Conservation (phyloP, 2,113 vertebrate genomes). For the Ailuropoda melanoleuca region DNA sequence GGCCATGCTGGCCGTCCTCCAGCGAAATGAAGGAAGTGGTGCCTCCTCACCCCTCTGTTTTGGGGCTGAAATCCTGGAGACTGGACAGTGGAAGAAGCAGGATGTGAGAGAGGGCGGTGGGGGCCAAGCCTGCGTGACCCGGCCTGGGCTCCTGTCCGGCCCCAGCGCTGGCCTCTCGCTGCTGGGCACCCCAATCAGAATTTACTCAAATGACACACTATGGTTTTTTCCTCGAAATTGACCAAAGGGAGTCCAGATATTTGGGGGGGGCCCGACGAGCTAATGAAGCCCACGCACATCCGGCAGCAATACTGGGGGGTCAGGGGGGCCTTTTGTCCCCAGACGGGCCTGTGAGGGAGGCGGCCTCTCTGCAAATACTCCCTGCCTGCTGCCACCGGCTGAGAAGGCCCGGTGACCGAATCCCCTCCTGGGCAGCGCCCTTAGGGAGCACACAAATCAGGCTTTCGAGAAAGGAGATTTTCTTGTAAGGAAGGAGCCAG, state of each 20-base stretch:
- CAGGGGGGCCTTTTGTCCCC: background rate
- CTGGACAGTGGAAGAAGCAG: accelerated
- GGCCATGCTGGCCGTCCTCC: background rate
- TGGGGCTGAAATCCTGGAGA: background rate
- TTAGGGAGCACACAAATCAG: background rate
- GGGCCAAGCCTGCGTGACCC: no score
- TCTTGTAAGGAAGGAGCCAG: background rate
- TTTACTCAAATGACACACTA: background rate
- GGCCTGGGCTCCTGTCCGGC: no score
- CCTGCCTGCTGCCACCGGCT: accelerated
- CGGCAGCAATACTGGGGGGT: background rate
- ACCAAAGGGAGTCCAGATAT: background rate
- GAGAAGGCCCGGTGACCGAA: accelerated
- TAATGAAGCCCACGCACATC: no score
- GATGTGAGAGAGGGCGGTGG: background rate
- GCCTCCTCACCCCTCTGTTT: accelerated
- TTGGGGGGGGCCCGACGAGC: no score
- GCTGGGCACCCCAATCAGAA: no score
- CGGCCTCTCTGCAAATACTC: background rate
- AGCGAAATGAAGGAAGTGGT: accelerated
- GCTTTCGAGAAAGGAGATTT: background rate
- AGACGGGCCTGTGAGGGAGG: background rate
- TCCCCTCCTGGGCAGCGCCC: background rate
- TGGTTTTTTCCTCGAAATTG: background rate
- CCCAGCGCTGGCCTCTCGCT: background rate